A percentile compares a stretch with the other conserved stretches of the same genome.
phyloP scores from a whole-genome alignment of 2,888 invertebrate species.

The Drosophila paramelanica region DNA sequence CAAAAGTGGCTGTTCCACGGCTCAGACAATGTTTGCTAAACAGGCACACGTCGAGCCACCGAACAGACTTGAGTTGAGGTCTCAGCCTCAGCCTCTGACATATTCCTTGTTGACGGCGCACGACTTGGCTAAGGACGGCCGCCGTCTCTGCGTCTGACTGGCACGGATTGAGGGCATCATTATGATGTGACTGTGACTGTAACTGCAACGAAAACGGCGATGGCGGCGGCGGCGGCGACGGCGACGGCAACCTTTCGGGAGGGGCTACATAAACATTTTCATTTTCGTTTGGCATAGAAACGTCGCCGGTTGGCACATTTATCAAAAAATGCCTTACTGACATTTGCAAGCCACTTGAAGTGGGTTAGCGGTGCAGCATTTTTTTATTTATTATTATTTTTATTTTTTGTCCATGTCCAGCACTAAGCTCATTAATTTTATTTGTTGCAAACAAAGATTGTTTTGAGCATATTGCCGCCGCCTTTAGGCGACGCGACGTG shows the following conservation, averaged over 20 bases:
- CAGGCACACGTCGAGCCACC: slow-evolving; percentile 77
- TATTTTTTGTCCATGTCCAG: slow-evolving; percentile 44
- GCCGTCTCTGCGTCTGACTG: slow-evolving; percentile 43
- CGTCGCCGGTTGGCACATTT: slow-evolving; percentile 74
- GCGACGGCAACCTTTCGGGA: slow-evolving; percentile 69
- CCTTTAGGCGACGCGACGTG: slow-evolving; percentile 43
- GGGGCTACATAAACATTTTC: slow-evolving; percentile 70
- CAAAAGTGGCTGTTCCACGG: slow-evolving; percentile 55
- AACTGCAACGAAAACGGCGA: slow-evolving; percentile 13
- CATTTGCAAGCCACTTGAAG: slow-evolving; percentile 73
- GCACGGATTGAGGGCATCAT: slow-evolving; percentile 77
- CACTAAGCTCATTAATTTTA: slow-evolving; percentile 68
- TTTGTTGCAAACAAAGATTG: slow-evolving; percentile 57
- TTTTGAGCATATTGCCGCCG: slow-evolving; percentile 28
- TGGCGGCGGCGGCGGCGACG: slow-evolving; percentile 3
- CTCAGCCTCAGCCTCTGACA: slow-evolving; percentile 70
- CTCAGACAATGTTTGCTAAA: slow-evolving; percentile 70
- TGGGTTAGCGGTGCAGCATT: slow-evolving; percentile 64
- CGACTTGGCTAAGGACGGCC: slow-evolving; percentile 69
- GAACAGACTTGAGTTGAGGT: slow-evolving; percentile 27
- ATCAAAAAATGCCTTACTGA: slow-evolving; percentile 74
- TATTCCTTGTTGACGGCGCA: slow-evolving; percentile 79
- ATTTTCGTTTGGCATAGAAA: slow-evolving; percentile 71
- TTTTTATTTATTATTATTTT: neutral
- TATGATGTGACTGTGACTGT: slow-evolving; percentile 72